These are phyloP conservation scores for Hyphantria cunea DNA, from an alignment of 1,140 invertebrate species.

Conservation along the genomic window DNA sequence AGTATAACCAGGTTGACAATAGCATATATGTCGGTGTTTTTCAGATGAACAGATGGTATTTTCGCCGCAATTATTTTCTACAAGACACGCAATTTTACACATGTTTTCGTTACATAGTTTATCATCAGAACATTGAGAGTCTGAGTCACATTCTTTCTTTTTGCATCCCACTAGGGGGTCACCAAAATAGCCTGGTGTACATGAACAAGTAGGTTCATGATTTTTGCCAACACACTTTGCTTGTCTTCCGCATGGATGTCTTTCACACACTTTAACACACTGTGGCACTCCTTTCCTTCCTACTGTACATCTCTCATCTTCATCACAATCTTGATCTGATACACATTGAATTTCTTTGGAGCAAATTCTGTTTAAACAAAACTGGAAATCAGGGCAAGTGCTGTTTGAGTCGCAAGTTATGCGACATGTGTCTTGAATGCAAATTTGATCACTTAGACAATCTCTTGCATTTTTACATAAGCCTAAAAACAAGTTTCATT, in stretches of 20 bases:
- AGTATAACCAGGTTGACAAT: conserved; percentile 93
- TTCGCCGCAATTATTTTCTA: conserved; percentile 89
- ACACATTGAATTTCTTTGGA: conserved; percentile 89
- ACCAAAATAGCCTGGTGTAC: conserved; percentile 89
- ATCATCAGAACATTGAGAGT: conserved; percentile 89
- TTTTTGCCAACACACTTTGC: conserved; percentile 87
- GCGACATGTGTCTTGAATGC: conserved; percentile 90
- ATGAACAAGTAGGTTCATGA: conserved; percentile 88
- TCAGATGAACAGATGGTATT: conserved; percentile 93
- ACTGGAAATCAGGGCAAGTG: conserved; percentile 91
- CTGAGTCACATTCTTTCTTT: conserved; percentile 87
- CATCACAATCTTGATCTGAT: conserved; percentile 86
- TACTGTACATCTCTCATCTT: conserved; percentile 72
- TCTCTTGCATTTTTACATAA: conserved; percentile 89
- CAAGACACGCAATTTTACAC: conserved; percentile 92
- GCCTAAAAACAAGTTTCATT: conserved; percentile 68
- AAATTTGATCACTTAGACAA: conserved; percentile 90
- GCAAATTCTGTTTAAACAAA: conserved; percentile 91
- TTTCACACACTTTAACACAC: conserved; percentile 87
- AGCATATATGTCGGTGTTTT: conserved; percentile 88
- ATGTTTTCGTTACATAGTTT: conserved; percentile 90
- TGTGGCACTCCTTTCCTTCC: conserved; percentile 87
- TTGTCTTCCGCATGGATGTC: conserved; percentile 90
- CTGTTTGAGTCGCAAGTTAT: conserved; percentile 89
- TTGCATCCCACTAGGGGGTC: conserved; percentile 90